Percentiles rank a stretch among this genome's conserved stretches.
These are phyloP conservation scores for Colletes latitarsis DNA, from an alignment of 1,140 invertebrate species.

Conservation along the genomic window DNA sequence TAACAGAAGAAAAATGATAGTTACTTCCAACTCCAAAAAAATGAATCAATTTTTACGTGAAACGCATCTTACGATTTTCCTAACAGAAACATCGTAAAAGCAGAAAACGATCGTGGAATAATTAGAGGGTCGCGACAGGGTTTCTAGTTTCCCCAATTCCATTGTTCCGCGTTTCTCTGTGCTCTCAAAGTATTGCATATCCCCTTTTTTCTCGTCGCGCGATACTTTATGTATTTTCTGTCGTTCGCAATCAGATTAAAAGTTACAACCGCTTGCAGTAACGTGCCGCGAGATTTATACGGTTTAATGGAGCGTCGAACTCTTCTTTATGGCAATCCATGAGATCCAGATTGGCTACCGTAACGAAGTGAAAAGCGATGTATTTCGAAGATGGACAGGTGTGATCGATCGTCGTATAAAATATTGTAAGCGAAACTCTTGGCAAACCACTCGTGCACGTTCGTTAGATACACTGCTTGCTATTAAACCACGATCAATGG, in stretches of 20 bases:
- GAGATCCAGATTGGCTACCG: background rate
- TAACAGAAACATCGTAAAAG: too few species aligned
- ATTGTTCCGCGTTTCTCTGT: constrained; percentile 29
- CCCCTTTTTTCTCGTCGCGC: constrained; percentile 24
- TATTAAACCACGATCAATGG: too few species aligned
- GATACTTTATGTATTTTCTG: background rate
- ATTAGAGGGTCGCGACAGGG: constrained; percentile 39
- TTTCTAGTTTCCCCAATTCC: constrained; percentile 43
- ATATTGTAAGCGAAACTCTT: too few species aligned
- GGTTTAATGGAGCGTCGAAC: constrained; percentile 8
- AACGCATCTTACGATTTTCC: too few species aligned
- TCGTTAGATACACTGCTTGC: too few species aligned
- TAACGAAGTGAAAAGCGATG: too few species aligned
- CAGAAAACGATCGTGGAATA: constrained; percentile 26
- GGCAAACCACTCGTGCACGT: too few species aligned
- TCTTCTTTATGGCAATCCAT: background rate
- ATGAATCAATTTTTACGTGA: too few species aligned
- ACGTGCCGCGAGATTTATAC: background rate
- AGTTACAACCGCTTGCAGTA: background rate
- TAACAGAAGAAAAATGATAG: too few species aligned
- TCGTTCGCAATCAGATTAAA: constrained; percentile 16
- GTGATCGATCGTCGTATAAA: background rate
- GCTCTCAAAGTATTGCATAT: constrained; percentile 52
- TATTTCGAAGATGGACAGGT: too few species aligned
- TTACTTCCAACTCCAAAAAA: too few species aligned